Base-by-base conservation (phyloP, 2,113 vertebrate species). In the Rhineura floridana region DNA sequence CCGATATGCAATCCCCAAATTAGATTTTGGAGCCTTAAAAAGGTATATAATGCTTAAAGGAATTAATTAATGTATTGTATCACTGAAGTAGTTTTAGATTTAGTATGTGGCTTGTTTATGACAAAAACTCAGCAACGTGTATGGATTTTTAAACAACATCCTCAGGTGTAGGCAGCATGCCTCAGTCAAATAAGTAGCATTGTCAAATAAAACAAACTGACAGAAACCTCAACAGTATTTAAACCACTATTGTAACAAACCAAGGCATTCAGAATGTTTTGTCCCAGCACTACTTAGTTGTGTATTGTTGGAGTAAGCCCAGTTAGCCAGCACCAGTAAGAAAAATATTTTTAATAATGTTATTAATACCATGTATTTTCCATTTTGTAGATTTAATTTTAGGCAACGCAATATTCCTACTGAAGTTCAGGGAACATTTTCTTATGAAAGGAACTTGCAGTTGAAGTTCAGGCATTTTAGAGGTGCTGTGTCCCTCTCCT, bases 141-240 rank as follows among this genome's bases (percentile, higher is more conserved):
- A 93, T 93, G 91, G 92, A 94, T n/a, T 44, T 62, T 62, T 94
- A 93, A 94, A 88, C 67, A 93, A 94, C 93, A 91, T 91, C 90
- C 21, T 88, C 91, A 92, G 62, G 92, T 90, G 93, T 95, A 94
- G 93, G 88, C 95, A 92, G 90, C 92, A 88, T 95, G 93, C 89
- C 39, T 1, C 87, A 94, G 91, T 90, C 91, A 95, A 95, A 92
- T 93, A 95, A 93, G 91, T 90, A 94, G 73, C 83, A 81, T 92
- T 94, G 93, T 91, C 93, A 92, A 95, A 93, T 94, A 94, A 91
- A 94, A 93, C 88, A 94, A 93, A 94, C 90, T 59, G 28, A 62
- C 62, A 93, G 84, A 89, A 94, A 90, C 11, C 59, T 76, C 93
- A 87, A 88, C 80, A 90, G 85, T 91, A 94, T 77, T 92, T 94